These are phyloP conservation scores for Drosophila teissieri DNA, from an alignment of 1,140 invertebrate species.

Conservation along the genomic window DNA sequence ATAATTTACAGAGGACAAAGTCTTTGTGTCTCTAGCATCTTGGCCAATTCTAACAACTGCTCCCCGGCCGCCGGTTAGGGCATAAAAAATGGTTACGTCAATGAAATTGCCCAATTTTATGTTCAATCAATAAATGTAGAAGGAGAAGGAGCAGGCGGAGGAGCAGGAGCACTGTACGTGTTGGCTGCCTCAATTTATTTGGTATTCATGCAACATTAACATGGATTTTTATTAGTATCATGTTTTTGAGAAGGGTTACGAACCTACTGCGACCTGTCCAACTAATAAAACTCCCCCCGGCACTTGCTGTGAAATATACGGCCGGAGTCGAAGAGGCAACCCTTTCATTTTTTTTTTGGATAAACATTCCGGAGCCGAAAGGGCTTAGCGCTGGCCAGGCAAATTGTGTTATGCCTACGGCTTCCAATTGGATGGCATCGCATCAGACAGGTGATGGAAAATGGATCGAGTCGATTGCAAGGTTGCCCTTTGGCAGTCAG, in stretches of 20 bases:
- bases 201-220: slow-evolving; percentile 83
- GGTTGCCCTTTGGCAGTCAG: slow-evolving; percentile 45
- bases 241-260: slow-evolving; percentile 81
- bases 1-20: slow-evolving; percentile 70
- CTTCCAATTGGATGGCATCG: slow-evolving; percentile 26
- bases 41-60: slow-evolving; percentile 47
- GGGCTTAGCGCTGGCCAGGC: slow-evolving; percentile 63
- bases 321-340: slow-evolving; percentile 6
- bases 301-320: slow-evolving; percentile 19
- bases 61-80: slow-evolving; percentile 61
- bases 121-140: slow-evolving; percentile 77
- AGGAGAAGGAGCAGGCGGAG: background rate
- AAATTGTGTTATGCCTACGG: slow-evolving; percentile 65
- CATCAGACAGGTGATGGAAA: slow-evolving; percentile 70
- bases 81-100: slow-evolving; percentile 70
- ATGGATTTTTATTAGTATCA: slow-evolving; percentile 83
- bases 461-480: slow-evolving; percentile 37
- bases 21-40: slow-evolving; percentile 20
- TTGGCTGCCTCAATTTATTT: slow-evolving; percentile 81
- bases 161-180: slow-evolving; percentile 49
- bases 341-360: slow-evolving; percentile 14
- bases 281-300: slow-evolving; percentile 51
- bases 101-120: slow-evolving; percentile 81
- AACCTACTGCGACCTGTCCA: slow-evolving; percentile 15
- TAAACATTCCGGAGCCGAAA: slow-evolving; percentile 19